Evolutionary conservation across 37 sponge, comb jelly and placozoan genomes (phyloP).

Genomic region (Halichondria panicea): DNA sequence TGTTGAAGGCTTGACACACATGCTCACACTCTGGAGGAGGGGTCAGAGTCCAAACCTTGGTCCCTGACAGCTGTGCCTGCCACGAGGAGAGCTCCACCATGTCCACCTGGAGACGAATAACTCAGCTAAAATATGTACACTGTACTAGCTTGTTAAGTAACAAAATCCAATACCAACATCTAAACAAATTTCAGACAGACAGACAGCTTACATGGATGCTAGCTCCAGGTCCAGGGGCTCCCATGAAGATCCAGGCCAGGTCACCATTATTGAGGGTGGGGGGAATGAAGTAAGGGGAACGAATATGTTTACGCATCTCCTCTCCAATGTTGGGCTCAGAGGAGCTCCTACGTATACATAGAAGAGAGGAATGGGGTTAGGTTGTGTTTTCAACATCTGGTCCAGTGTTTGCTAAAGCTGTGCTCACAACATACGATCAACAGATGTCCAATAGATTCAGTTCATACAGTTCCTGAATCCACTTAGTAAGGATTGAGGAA

Average conservation of each 20-base stretch:
- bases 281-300: constrained; percentile 68
- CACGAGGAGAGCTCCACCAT: constrained; percentile 70
- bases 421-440: too few species aligned
- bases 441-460: too few species aligned
- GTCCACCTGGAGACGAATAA: constrained; percentile 55
- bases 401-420: too few species aligned
- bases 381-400: too few species aligned
- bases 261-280: neutral
- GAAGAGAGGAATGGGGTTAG: too few species aligned
- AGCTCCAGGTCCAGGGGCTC: constrained; percentile 85
- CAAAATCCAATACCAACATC: neutral
- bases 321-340: constrained; percentile 52
- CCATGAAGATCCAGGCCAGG: constrained; percentile 89
- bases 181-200: neutral
- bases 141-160: neutral
- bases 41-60: constrained; percentile 76
- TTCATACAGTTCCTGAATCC: too few species aligned
- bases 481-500: too few species aligned
- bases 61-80: constrained; percentile 87
- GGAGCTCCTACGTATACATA: constrained; percentile 86
- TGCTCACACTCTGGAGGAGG: constrained; percentile 81
- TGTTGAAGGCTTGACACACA: constrained; percentile 58
- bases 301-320: constrained; percentile 45
- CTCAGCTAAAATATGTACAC: neutral
- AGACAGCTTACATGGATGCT: constrained; percentile 71